These are phyloP conservation scores for Atethmia centrago DNA, from an alignment of 2,888 invertebrate genomes.

Conservation along the genomic window DNA sequence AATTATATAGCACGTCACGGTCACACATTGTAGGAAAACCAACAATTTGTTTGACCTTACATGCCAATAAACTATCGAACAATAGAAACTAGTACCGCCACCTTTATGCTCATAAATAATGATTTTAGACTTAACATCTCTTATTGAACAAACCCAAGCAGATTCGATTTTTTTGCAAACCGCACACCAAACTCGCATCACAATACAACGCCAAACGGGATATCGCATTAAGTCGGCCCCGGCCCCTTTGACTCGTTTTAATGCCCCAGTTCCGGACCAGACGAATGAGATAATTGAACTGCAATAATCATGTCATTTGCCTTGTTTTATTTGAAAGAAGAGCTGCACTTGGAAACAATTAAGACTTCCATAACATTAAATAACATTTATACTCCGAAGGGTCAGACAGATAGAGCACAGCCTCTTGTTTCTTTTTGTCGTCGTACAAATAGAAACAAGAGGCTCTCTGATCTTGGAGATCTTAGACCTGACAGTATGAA, in stretches of 20 bases:
- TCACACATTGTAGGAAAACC: background rate
- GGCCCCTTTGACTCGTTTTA: conserved; percentile 39
- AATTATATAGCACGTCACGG: no score
- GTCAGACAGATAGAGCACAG: background rate
- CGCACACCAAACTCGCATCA: conserved; percentile 6
- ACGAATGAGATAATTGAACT: conserved; percentile 56
- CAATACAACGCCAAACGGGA: conserved; percentile 40
- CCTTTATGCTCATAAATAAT: no score
- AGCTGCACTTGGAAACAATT: background rate
- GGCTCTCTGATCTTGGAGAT: no score
- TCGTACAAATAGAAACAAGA: no score
- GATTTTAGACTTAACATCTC: background rate
- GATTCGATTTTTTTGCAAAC: conserved; percentile 14
- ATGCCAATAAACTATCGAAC: background rate
- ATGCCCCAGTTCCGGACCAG: conserved; percentile 44
- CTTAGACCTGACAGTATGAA: no score
- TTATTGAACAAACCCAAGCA: background rate
- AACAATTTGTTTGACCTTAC: conserved; percentile 7
- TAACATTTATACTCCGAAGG: background rate
- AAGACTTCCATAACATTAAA: background rate
- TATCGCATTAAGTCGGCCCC: conserved; percentile 52
- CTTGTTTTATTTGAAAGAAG: background rate
- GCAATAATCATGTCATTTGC: conserved; percentile 34
- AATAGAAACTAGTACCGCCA: background rate
- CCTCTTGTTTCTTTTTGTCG: no score